Percentiles rank a stretch among this genome's conserved stretches.
phyloP scores from a whole-genome alignment of 2,797 vertebrate genomes.

The Gymnoscopelus braueri region DNA sequence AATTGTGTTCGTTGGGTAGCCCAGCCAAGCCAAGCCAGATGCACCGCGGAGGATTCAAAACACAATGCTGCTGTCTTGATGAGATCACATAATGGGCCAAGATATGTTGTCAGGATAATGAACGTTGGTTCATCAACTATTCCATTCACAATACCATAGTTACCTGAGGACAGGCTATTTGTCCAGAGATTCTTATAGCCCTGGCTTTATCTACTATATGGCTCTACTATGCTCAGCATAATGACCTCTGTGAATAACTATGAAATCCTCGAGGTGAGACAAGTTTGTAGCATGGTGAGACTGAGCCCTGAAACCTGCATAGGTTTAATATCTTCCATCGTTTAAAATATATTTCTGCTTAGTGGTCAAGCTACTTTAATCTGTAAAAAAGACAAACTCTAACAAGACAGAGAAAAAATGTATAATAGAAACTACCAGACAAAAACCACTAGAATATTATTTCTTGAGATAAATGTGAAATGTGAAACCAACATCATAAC shows the following conservation, averaged over 20 bases:
- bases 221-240: slow-evolving; percentile 28
- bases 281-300: slow-evolving; percentile 29
- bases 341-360: slow-evolving; percentile 19
- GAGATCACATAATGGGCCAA: slow-evolving; percentile 34
- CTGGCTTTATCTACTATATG: slow-evolving; percentile 55
- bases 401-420: neutral
- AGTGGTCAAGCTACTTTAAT: slow-evolving; percentile 15
- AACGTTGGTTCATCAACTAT: slow-evolving; percentile 48
- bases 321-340: slow-evolving; percentile 24
- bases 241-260: slow-evolving; percentile 42
- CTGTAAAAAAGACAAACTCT: neutral
- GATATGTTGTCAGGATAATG: slow-evolving; percentile 43
- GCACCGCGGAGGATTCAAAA: too few species aligned
- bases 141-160: slow-evolving; percentile 40
- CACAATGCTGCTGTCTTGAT: slow-evolving; percentile 16
- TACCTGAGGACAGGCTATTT: slow-evolving; percentile 49
- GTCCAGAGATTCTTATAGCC: slow-evolving; percentile 37
- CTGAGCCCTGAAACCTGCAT: slow-evolving; percentile 15
- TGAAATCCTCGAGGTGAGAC: slow-evolving; percentile 27
- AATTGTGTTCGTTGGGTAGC: too few species aligned
- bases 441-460: neutral
- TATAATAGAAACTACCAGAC: neutral
- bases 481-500: neutral
- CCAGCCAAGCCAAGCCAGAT: too few species aligned
- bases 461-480: neutral